These are phyloP conservation scores for Euglossa dilemma DNA, from an alignment of 1,140 invertebrate species.

Conservation along the genomic window DNA sequence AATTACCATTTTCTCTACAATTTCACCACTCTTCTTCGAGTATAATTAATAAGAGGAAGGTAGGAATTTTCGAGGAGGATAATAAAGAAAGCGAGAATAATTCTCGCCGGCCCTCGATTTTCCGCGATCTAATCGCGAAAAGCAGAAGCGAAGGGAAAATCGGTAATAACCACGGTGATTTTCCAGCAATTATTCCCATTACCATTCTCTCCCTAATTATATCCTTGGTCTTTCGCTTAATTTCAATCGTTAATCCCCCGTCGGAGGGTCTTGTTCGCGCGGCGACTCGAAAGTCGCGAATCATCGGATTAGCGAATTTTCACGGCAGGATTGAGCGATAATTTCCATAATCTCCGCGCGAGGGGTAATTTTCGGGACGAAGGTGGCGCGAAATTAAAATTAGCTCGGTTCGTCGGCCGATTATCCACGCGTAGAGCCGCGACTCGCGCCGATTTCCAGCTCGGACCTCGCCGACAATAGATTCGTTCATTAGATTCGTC, in stretches of 20 bases:
- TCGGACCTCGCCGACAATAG: conserved; percentile 1
- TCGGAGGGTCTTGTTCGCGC: no score
- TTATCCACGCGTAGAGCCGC: background rate
- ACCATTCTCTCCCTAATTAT: background rate
- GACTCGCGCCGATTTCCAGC: conserved; percentile 10
- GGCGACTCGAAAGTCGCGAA: background rate
- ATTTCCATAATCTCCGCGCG: background rate
- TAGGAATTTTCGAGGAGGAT: no score
- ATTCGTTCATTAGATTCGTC: conserved; percentile 17
- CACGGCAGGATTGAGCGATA: background rate
- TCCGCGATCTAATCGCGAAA: no score
- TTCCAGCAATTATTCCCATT: no score
- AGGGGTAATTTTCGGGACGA: background rate
- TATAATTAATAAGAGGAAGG: no score
- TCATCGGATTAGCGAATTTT: background rate
- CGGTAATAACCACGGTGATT: no score
- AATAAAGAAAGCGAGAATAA: no score
- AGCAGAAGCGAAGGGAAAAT: no score
- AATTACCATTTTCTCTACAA: no score
- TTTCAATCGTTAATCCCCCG: no score
- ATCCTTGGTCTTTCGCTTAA: background rate
- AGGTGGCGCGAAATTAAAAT: background rate
- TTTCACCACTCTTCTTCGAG: no score
- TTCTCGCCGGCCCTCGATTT: no score
- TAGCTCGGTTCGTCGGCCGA: background rate